Conservation (phyloP, 2,888 invertebrate genomes). For the Caenorhabditis wallacei region DNA sequence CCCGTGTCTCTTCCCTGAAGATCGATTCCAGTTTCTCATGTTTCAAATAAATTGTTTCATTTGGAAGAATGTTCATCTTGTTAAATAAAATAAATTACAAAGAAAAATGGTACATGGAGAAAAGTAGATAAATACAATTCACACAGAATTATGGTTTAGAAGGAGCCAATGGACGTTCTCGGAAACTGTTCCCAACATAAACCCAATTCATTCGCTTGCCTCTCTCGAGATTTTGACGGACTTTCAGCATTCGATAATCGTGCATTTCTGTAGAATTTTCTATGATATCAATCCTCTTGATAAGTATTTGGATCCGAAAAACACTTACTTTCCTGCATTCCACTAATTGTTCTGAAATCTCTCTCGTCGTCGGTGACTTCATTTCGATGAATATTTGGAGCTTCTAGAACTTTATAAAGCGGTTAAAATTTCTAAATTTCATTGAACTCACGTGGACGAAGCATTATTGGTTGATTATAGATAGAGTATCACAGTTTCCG, state of each 20-base stretch:
- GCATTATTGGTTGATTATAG: not conserved
- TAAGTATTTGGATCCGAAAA: not conserved
- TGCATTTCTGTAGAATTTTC: conserved; percentile 53
- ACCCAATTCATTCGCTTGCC: conserved; percentile 57
- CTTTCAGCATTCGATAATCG: conserved; percentile 43
- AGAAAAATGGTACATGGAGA: not conserved
- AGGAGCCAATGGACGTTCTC: conserved; percentile 6
- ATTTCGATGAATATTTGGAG: not conserved
- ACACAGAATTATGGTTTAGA: conserved; percentile 27
- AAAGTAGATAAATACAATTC: not conserved
- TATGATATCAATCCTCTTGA: not conserved
- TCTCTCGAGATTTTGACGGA: conserved; percentile 41
- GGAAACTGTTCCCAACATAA: conserved; percentile 56
- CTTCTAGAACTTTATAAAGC: not conserved
- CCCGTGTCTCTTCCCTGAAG: not conserved
- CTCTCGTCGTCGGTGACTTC: not conserved
- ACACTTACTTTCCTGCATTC: conserved; percentile 42
- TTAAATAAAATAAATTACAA: conserved; percentile 8
- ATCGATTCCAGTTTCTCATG: not conserved
- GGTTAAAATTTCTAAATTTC: not conserved
- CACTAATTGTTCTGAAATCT: not conserved
- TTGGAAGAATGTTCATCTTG: not conserved
- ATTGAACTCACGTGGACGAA: conserved; percentile 8
- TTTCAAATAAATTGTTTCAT: too few relatives aligned
- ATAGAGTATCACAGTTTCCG: not conserved